phyloP scores from a whole-genome alignment of 2,113 vertebrate genomes.

The Carollia perspicillata region DNA sequence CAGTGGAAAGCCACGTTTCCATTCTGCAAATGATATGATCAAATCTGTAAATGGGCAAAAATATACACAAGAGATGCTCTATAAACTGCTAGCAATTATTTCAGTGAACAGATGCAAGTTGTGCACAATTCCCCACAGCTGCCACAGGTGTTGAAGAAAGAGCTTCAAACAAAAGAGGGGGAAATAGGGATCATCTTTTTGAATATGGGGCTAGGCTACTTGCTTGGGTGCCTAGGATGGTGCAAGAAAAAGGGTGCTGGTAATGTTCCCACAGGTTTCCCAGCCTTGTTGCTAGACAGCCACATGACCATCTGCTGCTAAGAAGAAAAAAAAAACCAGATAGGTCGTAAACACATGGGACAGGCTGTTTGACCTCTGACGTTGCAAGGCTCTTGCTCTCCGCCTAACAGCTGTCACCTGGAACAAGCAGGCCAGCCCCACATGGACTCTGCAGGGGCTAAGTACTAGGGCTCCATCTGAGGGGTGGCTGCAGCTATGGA shows the following conservation, averaged over 20 bases:
- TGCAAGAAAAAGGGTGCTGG: neutral
- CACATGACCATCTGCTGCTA: constrained; percentile 55
- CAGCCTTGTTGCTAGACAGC: neutral
- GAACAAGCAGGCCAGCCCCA: constrained; percentile 32
- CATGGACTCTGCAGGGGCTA: neutral
- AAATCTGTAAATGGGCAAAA: constrained; percentile 62
- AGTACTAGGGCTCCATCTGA: constrained; percentile 13
- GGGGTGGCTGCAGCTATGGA: constrained; percentile 54
- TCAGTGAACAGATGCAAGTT: constrained; percentile 21
- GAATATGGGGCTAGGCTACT: constrained; percentile 45
- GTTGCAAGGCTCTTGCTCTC: constrained; percentile 44
- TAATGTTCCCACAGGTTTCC: constrained; percentile 38
- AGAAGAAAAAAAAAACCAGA: neutral
- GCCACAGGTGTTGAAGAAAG: constrained; percentile 42
- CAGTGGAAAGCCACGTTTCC: constrained; percentile 42
- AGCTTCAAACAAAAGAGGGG: constrained; percentile 31
- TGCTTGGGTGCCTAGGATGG: neutral
- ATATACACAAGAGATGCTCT: constrained; percentile 39
- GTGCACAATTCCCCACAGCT: neutral
- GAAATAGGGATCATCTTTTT: constrained; percentile 53
- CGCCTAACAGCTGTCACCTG: constrained; percentile 61
- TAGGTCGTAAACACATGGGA: constrained; percentile 15
- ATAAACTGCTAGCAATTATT: constrained; percentile 63
- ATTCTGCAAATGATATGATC: constrained; percentile 45
- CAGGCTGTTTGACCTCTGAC: constrained; percentile 59